These are phyloP conservation scores for Mesoclemmys tuberculata DNA, from an alignment of 2,113 vertebrate species.

Conservation along the genomic window DNA sequence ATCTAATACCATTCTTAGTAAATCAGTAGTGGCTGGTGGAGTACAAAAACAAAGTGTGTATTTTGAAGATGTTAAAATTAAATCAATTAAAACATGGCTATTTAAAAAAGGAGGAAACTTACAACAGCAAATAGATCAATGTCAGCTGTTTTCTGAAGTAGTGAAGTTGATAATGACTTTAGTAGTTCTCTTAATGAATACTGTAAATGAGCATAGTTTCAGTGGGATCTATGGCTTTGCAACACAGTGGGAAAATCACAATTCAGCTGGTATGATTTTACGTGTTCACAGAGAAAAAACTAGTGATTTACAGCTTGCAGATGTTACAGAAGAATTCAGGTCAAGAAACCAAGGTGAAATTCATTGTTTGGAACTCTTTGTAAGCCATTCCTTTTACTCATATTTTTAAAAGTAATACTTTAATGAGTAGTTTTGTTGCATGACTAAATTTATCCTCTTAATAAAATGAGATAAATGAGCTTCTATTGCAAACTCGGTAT, in stretches of 20 bases:
- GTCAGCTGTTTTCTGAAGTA: background rate
- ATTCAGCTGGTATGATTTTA: too few species aligned
- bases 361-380: background rate
- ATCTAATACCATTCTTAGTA: background rate
- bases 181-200: background rate
- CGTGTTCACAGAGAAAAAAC: background rate
- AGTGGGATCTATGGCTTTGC: background rate
- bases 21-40: background rate
- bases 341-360: background rate
- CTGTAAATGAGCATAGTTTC: background rate
- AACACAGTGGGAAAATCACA: too few species aligned
- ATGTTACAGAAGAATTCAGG: background rate
- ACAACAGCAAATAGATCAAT: background rate
- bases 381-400: background rate
- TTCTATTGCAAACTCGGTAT: background rate
- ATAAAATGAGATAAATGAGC: background rate
- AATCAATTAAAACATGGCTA: background rate
- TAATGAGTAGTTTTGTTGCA: background rate
- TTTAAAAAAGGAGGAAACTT: background rate
- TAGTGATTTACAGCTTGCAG: background rate
- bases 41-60: background rate
- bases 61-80: background rate
- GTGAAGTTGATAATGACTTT: background rate
- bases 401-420: background rate
- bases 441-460: background rate